A percentile compares a stretch with the other conserved stretches of the same genome.
phyloP scores from a whole-genome alignment of 2,113 vertebrate species.

The Lichenostomus cassidix region DNA sequence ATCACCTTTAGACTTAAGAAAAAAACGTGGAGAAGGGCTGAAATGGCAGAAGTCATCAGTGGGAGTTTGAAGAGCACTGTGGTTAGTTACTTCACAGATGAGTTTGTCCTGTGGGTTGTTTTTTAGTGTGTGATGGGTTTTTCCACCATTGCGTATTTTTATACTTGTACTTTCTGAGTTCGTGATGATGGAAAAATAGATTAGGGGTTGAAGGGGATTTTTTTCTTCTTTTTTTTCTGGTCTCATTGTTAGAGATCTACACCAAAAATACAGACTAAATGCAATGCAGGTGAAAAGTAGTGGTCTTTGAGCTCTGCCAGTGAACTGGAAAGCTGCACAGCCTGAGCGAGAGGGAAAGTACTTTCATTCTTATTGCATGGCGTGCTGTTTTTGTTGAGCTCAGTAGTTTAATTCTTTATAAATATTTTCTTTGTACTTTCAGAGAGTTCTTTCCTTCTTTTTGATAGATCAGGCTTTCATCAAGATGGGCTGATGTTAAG shows the following conservation, averaged over 20 bases:
- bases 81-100: slow-evolving; percentile 64
- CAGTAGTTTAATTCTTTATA: neutral
- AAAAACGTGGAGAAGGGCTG: neutral
- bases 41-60: slow-evolving; percentile 22
- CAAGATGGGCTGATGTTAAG: neutral
- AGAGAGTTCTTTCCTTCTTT: neutral
- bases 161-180: slow-evolving; percentile 69
- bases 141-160: slow-evolving; percentile 61
- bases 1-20: neutral
- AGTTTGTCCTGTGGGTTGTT: slow-evolving; percentile 51
- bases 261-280: slow-evolving; percentile 25
- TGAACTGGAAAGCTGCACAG: slow-evolving; percentile 52
- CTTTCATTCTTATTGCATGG: slow-evolving; percentile 36
- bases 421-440: slow-evolving; percentile 17
- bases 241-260: slow-evolving; percentile 51
- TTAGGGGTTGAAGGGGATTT: neutral
- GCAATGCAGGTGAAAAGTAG: slow-evolving; percentile 39
- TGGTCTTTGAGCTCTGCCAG: slow-evolving; percentile 59
- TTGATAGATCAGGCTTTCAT: neutral
- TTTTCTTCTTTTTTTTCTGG: neutral
- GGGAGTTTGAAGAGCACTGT: slow-evolving; percentile 4
- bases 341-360: slow-evolving; percentile 25
- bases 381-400: neutral
- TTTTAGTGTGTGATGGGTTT: slow-evolving; percentile 66
- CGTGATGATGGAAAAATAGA: slow-evolving; percentile 60